phyloP scores from a whole-genome alignment of 30 jellyfish, hydroid and myxozoan genomes.

The Cassiopea andromeda region DNA sequence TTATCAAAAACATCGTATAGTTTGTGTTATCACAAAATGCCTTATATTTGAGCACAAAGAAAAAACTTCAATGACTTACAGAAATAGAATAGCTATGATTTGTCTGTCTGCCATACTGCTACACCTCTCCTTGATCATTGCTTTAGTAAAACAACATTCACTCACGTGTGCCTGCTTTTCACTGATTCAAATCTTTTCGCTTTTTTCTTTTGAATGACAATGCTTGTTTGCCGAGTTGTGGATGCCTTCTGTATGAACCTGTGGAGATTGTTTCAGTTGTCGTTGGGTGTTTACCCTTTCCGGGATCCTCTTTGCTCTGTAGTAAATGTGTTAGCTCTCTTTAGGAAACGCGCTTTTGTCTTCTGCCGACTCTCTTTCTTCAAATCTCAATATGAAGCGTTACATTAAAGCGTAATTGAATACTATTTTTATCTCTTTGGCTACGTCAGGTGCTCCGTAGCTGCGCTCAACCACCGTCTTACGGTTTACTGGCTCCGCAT shows the following conservation, averaged over 20 bases:
- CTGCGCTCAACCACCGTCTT: slow-evolving; percentile 1
- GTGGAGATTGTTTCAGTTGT: slow-evolving; percentile 46
- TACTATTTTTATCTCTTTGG: not conserved
- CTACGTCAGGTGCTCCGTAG: slow-evolving; percentile 26
- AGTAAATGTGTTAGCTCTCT: slow-evolving; percentile 50
- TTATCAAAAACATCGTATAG: too few relatives aligned
- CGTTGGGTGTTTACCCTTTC: slow-evolving; percentile 63
- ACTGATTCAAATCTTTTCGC: slow-evolving; percentile 6
- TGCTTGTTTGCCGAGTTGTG: slow-evolving; percentile 56
- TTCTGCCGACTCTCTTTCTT: slow-evolving; percentile 42
- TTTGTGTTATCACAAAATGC: too few relatives aligned
- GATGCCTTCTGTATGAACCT: slow-evolving; percentile 41
- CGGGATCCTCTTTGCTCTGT: slow-evolving; percentile 70
- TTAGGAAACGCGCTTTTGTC: slow-evolving; percentile 36
- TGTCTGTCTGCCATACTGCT: not conserved
- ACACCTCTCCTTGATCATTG: not conserved
- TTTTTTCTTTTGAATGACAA: slow-evolving; percentile 25
- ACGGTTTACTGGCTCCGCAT: not conserved
- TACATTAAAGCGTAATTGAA: not conserved
- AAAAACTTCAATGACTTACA: not conserved
- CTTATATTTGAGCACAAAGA: too few relatives aligned
- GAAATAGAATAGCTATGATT: not conserved
- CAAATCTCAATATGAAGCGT: slow-evolving; percentile 24
- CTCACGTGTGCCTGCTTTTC: slow-evolving; percentile 6
- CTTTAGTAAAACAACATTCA: not conserved